A percentile compares a stretch with the other conserved stretches of the same genome.
Conservation (phyloP, 2,113 vertebrate species). For the human (Homo sapiens) region GRCh38 chr13:91677001-91677500, state of each 20-base stretch:
- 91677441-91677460: background rate
- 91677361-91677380: background rate
- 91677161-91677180: constrained; percentile 20
- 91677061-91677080: background rate
- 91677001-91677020: background rate
- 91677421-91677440: background rate
- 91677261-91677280: background rate
- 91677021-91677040: background rate
- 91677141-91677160: background rate
- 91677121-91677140: background rate
- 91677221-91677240: background rate
- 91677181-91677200: background rate
- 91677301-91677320: background rate
- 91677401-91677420: background rate
- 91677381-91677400: background rate
- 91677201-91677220: background rate
- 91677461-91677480: background rate
- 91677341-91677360: background rate
- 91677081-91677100: background rate
- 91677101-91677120: background rate
- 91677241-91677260: background rate
- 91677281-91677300: constrained; percentile 24
- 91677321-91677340: background rate
- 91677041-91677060: background rate
- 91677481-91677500: constrained; percentile 13